These are phyloP conservation scores for Siderastrea radians DNA, from an alignment of 92 coral and sea anemone genomes.

Conservation along the genomic window DNA sequence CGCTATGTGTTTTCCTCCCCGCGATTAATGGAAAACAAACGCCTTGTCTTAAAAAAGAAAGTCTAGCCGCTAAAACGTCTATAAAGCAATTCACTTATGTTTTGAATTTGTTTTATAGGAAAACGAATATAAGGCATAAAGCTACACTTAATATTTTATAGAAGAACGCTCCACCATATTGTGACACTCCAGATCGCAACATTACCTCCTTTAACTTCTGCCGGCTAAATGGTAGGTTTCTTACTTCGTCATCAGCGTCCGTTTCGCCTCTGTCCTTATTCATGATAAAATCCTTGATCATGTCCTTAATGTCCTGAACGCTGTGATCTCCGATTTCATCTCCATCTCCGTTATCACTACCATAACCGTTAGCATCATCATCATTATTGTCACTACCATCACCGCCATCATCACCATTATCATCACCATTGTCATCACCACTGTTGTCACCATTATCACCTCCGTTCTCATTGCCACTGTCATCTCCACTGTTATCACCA, in stretches of 20 bases:
- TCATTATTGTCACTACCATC: background rate
- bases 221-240: background rate
- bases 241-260: constrained; percentile 3
- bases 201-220: background rate
- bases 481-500: background rate
- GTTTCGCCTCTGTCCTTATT: constrained; percentile 1
- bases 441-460: background rate
- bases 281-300: background rate
- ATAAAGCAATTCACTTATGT: no score
- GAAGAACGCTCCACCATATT: background rate
- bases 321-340: background rate
- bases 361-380: background rate
- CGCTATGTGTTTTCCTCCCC: no score
- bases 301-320: constrained; percentile 13
- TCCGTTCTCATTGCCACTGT: background rate
- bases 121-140: background rate
- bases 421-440: background rate
- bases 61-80: no score
- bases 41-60: no score
- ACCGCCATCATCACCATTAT: background rate
- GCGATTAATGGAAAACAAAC: no score
- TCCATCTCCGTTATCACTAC: background rate
- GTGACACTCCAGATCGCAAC: constrained; percentile 17
- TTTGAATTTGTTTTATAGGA: background rate
- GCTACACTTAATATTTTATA: background rate